These are phyloP conservation scores for Regulus satrapa DNA, from an alignment of 2,113 vertebrate species.

Conservation along the genomic window DNA sequence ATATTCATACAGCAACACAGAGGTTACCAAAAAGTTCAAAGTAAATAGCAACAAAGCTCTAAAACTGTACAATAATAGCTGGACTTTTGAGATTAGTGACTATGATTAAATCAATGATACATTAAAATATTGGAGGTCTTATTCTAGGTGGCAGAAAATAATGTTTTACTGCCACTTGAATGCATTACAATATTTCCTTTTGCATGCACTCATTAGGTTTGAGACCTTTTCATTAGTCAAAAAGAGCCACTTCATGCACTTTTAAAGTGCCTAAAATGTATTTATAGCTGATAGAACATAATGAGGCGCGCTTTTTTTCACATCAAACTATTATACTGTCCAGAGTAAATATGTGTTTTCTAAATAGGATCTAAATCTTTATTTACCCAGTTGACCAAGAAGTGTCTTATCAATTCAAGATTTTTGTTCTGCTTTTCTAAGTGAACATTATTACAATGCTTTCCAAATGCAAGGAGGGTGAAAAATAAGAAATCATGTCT, in stretches of 20 bases:
- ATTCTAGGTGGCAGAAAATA: neutral
- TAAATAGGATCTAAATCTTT: slow-evolving; percentile 1
- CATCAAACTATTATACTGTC: neutral
- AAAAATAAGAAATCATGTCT: neutral
- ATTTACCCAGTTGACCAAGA: neutral
- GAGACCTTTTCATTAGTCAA: slow-evolving; percentile 2
- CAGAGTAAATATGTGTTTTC: slow-evolving; percentile 6
- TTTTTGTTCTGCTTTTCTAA: neutral
- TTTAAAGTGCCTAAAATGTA: neutral
- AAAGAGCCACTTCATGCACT: slow-evolving; percentile 18
- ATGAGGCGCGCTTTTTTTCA: neutral
- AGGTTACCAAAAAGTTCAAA: neutral
- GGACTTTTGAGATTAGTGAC: neutral
- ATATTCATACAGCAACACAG: neutral
- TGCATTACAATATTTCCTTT: neutral
- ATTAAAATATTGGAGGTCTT: neutral
- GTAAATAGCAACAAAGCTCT: neutral
- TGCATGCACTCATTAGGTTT: neutral
- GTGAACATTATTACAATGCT: neutral
- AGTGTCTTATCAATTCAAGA: neutral
- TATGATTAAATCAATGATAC: neutral
- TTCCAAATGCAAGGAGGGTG: neutral
- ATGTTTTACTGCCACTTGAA: neutral
- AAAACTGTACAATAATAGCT: neutral
- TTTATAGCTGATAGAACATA: neutral